Conservation (phyloP, 2,888 invertebrate species). For the Eledone cirrhosa region DNA sequence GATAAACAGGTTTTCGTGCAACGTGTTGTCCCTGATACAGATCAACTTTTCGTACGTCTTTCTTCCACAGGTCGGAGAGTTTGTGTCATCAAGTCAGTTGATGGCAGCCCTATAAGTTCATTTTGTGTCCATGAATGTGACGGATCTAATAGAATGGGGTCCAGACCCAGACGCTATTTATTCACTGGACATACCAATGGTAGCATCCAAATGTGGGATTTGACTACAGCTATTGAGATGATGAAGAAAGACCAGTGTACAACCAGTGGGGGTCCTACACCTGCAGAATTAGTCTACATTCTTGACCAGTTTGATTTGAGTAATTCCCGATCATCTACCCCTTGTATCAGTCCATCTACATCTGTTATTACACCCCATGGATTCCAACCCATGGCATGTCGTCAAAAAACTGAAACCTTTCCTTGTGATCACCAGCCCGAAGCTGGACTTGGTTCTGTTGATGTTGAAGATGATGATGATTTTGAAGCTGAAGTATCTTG, state of each 20-base stretch:
- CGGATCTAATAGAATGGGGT: slow-evolving; percentile 91
- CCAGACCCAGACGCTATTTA: slow-evolving; percentile 77
- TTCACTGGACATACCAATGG: slow-evolving; percentile 67
- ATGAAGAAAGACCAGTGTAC: slow-evolving; percentile 38
- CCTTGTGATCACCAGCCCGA: not conserved
- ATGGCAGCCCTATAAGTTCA: slow-evolving; percentile 90
- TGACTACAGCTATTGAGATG: slow-evolving; percentile 90
- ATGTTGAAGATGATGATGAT: not conserved
- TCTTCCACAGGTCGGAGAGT: slow-evolving; percentile 95
- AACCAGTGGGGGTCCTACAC: slow-evolving; percentile 83
- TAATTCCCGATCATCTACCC: slow-evolving; percentile 80
- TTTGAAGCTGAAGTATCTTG: not conserved
- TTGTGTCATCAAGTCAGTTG: slow-evolving; percentile 93
- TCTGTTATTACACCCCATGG: slow-evolving; percentile 41
- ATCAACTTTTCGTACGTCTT: slow-evolving; percentile 90
- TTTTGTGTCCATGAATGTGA: slow-evolving; percentile 98
- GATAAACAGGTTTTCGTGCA: slow-evolving; percentile 98
- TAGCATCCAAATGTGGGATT: slow-evolving; percentile 86
- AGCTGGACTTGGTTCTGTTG: not conserved
- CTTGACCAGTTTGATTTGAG: slow-evolving; percentile 94
- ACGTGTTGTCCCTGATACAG: slow-evolving; percentile 96
- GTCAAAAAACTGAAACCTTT: not conserved
- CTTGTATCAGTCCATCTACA: slow-evolving; percentile 81
- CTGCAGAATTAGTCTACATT: slow-evolving; percentile 88
- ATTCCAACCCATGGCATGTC: slow-evolving; percentile 3